Percentiles rank a stretch among this genome's conserved stretches.
phyloP scores from a whole-genome alignment of 2,888 invertebrate species.

The Cabera pusaria region DNA sequence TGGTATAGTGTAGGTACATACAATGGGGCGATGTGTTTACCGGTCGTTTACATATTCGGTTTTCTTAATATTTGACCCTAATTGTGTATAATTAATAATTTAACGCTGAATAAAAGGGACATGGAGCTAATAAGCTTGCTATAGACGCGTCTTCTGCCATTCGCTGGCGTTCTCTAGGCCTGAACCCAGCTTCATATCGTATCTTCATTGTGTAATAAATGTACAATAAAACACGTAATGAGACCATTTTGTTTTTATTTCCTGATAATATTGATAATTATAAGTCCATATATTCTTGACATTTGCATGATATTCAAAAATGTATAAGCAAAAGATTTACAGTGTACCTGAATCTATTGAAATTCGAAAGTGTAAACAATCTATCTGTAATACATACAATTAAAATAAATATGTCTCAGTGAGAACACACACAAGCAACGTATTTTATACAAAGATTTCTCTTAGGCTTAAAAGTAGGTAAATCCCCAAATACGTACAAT shows the following conservation, averaged over 20 bases:
- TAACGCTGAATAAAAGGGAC: too few species aligned
- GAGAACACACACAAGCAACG: slow-evolving; percentile 17
- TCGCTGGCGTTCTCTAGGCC: too few species aligned
- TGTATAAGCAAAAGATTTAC: slow-evolving; percentile 18
- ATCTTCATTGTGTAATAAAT: slow-evolving; percentile 38
- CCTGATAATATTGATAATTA: slow-evolving; percentile 28
- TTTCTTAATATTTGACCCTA: too few species aligned
- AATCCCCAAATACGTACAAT: too few species aligned
- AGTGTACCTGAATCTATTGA: slow-evolving; percentile 18
- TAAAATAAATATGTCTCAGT: slow-evolving; percentile 6
- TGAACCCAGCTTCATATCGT: too few species aligned
- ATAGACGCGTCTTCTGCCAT: too few species aligned
- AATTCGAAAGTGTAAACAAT: slow-evolving; percentile 26
- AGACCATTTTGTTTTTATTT: slow-evolving; percentile 33
- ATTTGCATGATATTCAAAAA: slow-evolving; percentile 23
- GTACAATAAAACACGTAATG: slow-evolving; percentile 19
- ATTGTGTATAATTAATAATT: too few species aligned
- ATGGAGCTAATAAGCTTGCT: too few species aligned
- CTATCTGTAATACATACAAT: slow-evolving; percentile 17
- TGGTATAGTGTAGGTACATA: too few species aligned
- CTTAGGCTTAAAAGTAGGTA: slow-evolving; percentile 8
- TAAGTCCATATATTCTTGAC: slow-evolving; percentile 25
- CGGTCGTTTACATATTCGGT: too few species aligned
- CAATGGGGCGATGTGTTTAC: too few species aligned
- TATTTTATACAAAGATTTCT: slow-evolving; percentile 1